A percentile compares a stretch with the other conserved stretches of the same genome.
These are phyloP conservation scores for Ochropleura plecta DNA, from an alignment of 2,888 invertebrate genomes.

Conservation along the genomic window DNA sequence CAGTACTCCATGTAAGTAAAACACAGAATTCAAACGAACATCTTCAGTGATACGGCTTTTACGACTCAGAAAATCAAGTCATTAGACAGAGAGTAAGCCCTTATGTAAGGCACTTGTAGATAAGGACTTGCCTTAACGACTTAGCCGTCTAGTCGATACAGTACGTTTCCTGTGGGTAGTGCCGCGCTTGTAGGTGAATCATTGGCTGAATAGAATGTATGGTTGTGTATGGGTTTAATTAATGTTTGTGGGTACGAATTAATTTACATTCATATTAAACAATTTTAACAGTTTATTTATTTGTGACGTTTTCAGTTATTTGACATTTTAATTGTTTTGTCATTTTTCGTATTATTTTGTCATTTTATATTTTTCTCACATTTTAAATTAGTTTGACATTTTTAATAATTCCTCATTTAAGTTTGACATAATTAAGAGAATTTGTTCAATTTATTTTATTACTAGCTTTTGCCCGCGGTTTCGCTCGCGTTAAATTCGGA, in stretches of 20 bases:
- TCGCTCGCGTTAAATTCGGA: too few relatives aligned
- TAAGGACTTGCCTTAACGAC: constrained; percentile 84
- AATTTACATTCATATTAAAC: too few relatives aligned
- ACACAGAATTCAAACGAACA: constrained; percentile 49
- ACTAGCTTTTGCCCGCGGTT: too few relatives aligned
- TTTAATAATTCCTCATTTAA: too few relatives aligned
- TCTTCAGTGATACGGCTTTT: constrained; percentile 69
- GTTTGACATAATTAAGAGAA: too few relatives aligned
- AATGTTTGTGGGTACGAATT: neutral
- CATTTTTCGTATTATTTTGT: too few relatives aligned
- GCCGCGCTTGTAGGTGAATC: constrained; percentile 37
- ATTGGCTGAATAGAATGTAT: constrained; percentile 6
- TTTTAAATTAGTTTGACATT: too few relatives aligned
- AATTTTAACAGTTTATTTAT: too few relatives aligned
- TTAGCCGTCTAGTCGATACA: constrained; percentile 79
- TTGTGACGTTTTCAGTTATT: too few relatives aligned
- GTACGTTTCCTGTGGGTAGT: constrained; percentile 69
- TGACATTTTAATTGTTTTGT: too few relatives aligned
- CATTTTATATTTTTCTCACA: too few relatives aligned
- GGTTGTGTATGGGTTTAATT: constrained; percentile 16
- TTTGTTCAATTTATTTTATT: too few relatives aligned
- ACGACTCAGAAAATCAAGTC: constrained; percentile 82
- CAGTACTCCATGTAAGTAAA: constrained; percentile 32
- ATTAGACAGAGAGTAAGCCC: constrained; percentile 81
- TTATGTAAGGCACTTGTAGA: constrained; percentile 80